Evolutionary conservation across 2,113 vertebrate genomes (phyloP).

Genomic region (Chionodraco myersi): DNA sequence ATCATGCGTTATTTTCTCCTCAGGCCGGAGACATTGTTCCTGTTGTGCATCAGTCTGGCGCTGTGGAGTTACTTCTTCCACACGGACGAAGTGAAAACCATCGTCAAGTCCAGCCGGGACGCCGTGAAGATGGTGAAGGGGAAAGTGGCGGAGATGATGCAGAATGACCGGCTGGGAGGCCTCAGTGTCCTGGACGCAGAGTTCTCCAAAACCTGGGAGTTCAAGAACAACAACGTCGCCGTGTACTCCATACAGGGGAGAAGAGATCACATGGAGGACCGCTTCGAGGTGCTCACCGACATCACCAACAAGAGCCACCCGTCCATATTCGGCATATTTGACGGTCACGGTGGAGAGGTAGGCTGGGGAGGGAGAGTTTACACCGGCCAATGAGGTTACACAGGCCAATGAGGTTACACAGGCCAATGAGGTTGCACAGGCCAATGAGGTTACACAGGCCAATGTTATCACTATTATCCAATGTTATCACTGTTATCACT

Average conservation of each 20-base stretch:
- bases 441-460: not conserved
- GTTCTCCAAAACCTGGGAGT: slow-evolving; percentile 98
- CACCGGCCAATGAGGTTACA: not conserved
- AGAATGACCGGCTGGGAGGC: slow-evolving; percentile 93
- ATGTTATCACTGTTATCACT: not conserved
- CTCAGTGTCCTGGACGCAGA: slow-evolving; percentile 94
- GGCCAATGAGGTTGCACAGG: not conserved
- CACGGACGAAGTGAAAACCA: slow-evolving; percentile 99
- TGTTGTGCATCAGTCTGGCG: slow-evolving; percentile 96
- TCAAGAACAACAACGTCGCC: slow-evolving; percentile 95
- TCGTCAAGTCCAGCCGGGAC: slow-evolving; percentile 97
- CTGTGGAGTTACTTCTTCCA: slow-evolving; percentile 99
- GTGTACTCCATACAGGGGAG: slow-evolving; percentile 98
- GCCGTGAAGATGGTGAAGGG: slow-evolving; percentile 99
- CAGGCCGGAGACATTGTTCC: slow-evolving; percentile 96
- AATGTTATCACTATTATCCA: not conserved
- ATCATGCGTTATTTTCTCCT: slow-evolving; percentile 99
- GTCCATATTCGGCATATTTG: slow-evolving; percentile 97
- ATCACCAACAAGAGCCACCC: slow-evolving; percentile 95
- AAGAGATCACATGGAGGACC: slow-evolving; percentile 98
- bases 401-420: not conserved
- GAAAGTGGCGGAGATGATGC: slow-evolving; percentile 98
- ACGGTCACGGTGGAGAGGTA: slow-evolving; percentile 98
- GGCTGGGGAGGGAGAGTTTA: slow-evolving; percentile 43
- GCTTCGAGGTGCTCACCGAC: slow-evolving; percentile 95